Conservation (phyloP, 2,797 vertebrate species). For the Semaprochilodus insignis region DNA sequence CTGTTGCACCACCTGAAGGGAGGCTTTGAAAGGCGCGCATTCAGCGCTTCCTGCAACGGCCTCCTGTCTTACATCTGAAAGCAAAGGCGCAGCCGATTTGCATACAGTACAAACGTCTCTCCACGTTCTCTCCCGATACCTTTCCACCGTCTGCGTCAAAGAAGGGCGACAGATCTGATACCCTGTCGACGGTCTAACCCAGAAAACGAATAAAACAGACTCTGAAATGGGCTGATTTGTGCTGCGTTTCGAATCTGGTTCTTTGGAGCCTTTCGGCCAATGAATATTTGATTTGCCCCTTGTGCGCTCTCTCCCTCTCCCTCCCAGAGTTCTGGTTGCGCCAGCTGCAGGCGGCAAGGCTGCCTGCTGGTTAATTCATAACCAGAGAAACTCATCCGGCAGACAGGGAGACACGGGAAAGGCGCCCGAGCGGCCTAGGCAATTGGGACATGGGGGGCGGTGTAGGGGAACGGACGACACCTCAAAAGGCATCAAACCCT, state of each 20-base stretch:
- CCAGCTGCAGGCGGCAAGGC: constrained; percentile 24
- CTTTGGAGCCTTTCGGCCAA: constrained; percentile 72
- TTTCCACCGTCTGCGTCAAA: constrained; percentile 54
- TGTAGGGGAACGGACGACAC: not conserved
- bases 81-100: constrained; percentile 72
- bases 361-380: constrained; percentile 60
- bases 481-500: not conserved
- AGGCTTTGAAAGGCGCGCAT: constrained; percentile 69
- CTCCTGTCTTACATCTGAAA: constrained; percentile 66
- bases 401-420: not conserved
- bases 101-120: constrained; percentile 71
- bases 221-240: constrained; percentile 81
- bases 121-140: constrained; percentile 71
- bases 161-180: constrained; percentile 7
- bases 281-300: constrained; percentile 78
- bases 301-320: constrained; percentile 8
- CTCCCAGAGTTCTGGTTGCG: constrained; percentile 50
- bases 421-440: not conserved
- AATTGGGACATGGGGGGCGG: not conserved
- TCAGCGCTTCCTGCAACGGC: constrained; percentile 64
- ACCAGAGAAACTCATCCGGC: constrained; percentile 48
- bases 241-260: constrained; percentile 70
- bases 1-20: constrained; percentile 55
- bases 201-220: constrained; percentile 81
- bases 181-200: constrained; percentile 70